Evolutionary conservation across 2,797 vertebrate genomes (phyloP).

Genomic region (Oreochromis mossambicus): DNA sequence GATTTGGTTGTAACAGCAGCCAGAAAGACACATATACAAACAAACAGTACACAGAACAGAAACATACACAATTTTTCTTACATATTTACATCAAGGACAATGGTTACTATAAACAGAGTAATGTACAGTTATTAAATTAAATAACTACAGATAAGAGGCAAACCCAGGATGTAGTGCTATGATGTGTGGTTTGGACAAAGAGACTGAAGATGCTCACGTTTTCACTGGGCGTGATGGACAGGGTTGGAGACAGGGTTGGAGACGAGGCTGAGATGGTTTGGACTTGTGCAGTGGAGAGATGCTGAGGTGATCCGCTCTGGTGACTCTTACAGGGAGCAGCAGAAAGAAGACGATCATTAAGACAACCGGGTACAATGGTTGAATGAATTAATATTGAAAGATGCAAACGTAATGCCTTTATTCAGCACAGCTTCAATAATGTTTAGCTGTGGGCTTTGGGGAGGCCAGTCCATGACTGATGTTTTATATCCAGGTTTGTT

Average conservation of each 20-base stretch:
- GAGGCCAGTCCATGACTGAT: neutral
- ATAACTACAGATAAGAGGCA: no score
- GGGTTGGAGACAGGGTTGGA: neutral
- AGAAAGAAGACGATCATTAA: neutral
- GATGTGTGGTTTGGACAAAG: neutral
- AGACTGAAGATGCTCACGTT: neutral
- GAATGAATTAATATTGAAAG: neutral
- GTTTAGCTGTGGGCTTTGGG: neutral
- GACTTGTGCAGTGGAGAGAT: neutral
- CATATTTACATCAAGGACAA: no score
- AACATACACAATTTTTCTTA: no score
- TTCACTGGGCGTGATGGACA: neutral
- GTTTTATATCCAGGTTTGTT: neutral
- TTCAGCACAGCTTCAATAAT: neutral
- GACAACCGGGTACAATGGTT: neutral
- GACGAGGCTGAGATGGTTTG: neutral
- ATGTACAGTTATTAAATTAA: no score
- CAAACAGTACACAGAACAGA: no score
- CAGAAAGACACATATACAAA: no score
- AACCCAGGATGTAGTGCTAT: neutral
- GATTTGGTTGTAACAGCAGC: no score
- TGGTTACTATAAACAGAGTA: no score
- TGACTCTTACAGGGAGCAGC: neutral
- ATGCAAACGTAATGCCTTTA: neutral
- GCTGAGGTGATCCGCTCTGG: neutral